These are phyloP conservation scores for Cebidichthys violaceus DNA, from an alignment of 2,113 vertebrate species.

Conservation along the genomic window DNA sequence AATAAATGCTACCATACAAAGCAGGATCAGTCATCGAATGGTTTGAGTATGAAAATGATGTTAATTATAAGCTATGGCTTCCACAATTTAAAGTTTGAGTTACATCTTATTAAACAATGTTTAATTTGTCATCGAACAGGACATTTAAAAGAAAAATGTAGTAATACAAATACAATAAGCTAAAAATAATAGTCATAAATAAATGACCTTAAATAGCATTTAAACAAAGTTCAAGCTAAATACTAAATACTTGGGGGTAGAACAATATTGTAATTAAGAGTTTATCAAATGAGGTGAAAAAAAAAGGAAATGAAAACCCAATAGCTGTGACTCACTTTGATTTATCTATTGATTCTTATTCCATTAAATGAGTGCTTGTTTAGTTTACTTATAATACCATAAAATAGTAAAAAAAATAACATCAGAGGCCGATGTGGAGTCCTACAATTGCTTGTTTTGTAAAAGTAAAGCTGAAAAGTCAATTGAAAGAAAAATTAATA, in stretches of 20 bases:
- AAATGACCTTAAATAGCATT: neutral
- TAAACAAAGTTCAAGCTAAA: neutral
- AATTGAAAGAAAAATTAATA: neutral
- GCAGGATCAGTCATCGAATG: neutral
- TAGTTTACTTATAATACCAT: neutral
- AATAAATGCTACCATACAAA: neutral
- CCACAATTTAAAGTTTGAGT: neutral
- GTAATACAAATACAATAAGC: neutral
- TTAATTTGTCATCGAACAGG: neutral
- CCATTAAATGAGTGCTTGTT: neutral
- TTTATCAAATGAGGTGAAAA: neutral
- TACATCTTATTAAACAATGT: neutral
- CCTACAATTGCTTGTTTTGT: neutral
- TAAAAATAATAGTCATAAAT: neutral
- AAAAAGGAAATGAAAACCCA: neutral
- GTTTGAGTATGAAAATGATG: neutral
- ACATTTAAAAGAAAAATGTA: neutral
- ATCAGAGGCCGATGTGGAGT: neutral
- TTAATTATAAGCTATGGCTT: neutral
- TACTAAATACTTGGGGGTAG: neutral
- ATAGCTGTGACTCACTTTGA: neutral
- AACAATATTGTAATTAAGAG: neutral
- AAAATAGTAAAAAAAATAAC: neutral
- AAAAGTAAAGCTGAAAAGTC: neutral
- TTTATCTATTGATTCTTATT: neutral